These are phyloP conservation scores for Mayetiola destructor DNA, from an alignment of 2,888 invertebrate genomes.

Conservation along the genomic window DNA sequence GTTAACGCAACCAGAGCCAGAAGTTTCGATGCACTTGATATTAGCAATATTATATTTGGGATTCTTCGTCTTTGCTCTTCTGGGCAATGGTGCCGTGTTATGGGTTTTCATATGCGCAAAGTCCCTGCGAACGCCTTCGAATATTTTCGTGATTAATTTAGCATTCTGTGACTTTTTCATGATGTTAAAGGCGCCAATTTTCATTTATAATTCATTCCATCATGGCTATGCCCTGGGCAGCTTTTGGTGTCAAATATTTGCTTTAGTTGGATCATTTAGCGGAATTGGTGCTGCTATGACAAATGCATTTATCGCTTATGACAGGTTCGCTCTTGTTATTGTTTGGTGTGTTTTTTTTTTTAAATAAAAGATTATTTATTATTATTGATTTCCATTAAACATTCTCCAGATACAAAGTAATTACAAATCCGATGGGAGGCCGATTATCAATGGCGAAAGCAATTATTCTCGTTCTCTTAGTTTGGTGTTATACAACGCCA, in stretches of 20 bases:
- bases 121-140: constrained; percentile 47
- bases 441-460: constrained; percentile 69
- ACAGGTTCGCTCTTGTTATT: no score
- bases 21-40: constrained; percentile 64
- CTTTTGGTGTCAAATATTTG: constrained; percentile 62
- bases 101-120: constrained; percentile 56
- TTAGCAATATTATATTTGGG: constrained; percentile 61
- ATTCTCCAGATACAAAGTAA: constrained; percentile 49
- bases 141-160: constrained; percentile 68
- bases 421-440: constrained; percentile 69
- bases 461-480: constrained; percentile 51
- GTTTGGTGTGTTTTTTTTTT: no score
- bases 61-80: constrained; percentile 53
- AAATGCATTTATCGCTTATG: constrained; percentile 75
- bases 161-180: constrained; percentile 73
- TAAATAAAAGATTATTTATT: no score
- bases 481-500: constrained; percentile 65
- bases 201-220: constrained; percentile 70
- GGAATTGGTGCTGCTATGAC: constrained; percentile 69
- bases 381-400: no score
- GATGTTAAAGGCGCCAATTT: constrained; percentile 75
- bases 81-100: constrained; percentile 74
- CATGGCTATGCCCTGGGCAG: constrained; percentile 61
- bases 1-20: constrained; percentile 64
- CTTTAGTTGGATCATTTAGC: constrained; percentile 57